These are phyloP conservation scores for Callorhinus ursinus DNA, from an alignment of 2,113 vertebrate genomes.

Conservation along the genomic window DNA sequence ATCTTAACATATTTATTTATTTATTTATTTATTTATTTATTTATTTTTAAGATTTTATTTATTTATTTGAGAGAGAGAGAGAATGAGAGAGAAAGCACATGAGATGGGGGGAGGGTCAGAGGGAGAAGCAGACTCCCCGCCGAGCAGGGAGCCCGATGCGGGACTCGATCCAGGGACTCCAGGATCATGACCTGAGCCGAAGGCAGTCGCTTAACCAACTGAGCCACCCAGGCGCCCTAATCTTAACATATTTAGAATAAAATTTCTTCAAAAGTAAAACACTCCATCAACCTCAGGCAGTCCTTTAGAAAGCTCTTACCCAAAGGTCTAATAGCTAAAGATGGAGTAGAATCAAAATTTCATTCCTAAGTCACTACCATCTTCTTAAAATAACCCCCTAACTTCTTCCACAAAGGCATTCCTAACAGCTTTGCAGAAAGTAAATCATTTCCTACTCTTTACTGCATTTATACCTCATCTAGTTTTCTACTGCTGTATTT, in stretches of 20 bases:
- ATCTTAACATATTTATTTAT: not conserved
- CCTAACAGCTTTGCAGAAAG: not conserved
- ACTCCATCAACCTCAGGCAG: not conserved
- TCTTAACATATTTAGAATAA: not conserved
- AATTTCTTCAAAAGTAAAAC: slow-evolving; percentile 41
- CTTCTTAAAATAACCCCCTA: slow-evolving; percentile 26
- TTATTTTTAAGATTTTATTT: no score
- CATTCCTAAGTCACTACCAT: not conserved
- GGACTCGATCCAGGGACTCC: no score
- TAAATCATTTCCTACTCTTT: not conserved
- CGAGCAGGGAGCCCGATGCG: no score
- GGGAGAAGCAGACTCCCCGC: no score
- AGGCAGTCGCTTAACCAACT: no score
- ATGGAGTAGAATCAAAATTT: slow-evolving; percentile 8
- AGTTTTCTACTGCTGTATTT: not conserved
- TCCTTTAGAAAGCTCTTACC: not conserved
- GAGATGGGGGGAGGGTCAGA: no score
- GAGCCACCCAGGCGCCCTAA: no score
- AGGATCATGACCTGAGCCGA: no score
- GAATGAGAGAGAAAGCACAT: no score
- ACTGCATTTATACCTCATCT: not conserved
- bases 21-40: no score
- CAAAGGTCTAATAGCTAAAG: not conserved
- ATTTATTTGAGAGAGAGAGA: no score
- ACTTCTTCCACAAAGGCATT: not conserved